Conservation (phyloP, 2,888 invertebrate species). For the Xanthorhoe spadicearia region DNA sequence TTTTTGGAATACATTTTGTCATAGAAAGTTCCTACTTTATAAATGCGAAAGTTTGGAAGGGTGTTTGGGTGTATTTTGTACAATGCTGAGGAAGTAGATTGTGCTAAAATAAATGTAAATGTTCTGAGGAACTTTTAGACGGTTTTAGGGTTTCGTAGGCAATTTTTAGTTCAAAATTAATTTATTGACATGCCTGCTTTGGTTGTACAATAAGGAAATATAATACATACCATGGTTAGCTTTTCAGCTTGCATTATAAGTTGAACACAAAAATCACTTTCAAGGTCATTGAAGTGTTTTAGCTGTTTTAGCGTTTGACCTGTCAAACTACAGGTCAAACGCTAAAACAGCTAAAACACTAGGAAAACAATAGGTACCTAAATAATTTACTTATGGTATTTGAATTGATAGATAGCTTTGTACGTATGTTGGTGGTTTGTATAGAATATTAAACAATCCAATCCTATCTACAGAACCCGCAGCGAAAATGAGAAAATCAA, state of each 20-base stretch:
- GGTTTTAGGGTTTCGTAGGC: too few species aligned
- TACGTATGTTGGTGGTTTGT: slow-evolving; percentile 1
- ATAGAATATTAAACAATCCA: slow-evolving; percentile 18
- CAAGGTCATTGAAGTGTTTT: too few species aligned
- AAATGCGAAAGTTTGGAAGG: background rate
- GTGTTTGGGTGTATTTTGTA: background rate
- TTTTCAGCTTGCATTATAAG: too few species aligned
- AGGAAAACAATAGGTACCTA: too few species aligned
- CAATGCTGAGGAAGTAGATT: background rate
- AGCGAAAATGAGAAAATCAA: slow-evolving; percentile 21
- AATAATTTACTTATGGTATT: background rate
- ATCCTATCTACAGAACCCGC: slow-evolving; percentile 20
- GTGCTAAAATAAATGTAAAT: background rate
- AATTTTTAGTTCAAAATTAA: too few species aligned
- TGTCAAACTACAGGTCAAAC: too few species aligned
- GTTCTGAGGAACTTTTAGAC: background rate
- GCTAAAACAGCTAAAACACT: too few species aligned
- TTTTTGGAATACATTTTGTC: slow-evolving; percentile 61
- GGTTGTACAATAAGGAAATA: too few species aligned
- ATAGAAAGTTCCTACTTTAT: slow-evolving; percentile 3
- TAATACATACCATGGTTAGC: too few species aligned
- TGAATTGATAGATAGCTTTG: background rate
- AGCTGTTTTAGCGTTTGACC: too few species aligned
- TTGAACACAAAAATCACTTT: too few species aligned
- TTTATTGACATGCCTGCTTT: too few species aligned